Base-by-base conservation (phyloP, 2,113 vertebrate species). In the Siniperca chuatsi region DNA sequence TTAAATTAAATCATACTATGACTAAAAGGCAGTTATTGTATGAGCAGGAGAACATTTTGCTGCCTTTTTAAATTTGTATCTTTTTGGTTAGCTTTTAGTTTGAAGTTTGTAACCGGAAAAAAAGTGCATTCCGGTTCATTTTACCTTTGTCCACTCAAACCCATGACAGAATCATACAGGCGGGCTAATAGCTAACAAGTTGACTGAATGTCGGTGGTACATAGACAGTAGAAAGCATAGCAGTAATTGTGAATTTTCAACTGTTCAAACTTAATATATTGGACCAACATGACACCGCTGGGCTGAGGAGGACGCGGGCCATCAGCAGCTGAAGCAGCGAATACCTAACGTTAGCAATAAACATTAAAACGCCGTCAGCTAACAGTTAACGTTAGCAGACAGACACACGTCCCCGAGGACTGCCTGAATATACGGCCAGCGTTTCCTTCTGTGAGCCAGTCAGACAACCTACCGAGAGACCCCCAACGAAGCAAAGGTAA, bases 341-440 rank as follows among this genome's bases (percentile, higher is more conserved):
- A 61, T 10, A 18, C 12, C n/a, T 3, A 29, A 29, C 29, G 29
- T 29, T 29, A 12, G 23, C 37, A 37, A 73, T 77, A 69, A 87
- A 79, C 62, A 44, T 81, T 57, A n/a, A 16, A 55, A 44, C 58
- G 55, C 68, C 75, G 58, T 21, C 46, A 65, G 90, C 92, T 92
- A 92, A 83, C 82, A 65, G 81, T 68, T 91, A 93, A 83, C 92
- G 81, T 68, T 91, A 93, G 84, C 92, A 75, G 84, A 37, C 35
- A n/a, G 37, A 81, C 83, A 60, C 2, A 79, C 87, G 61, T 37
- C 20, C 5, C n/a, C 0, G 74, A 69, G 65, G 25, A 73, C 77
- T 13, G 75, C 40, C 57, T 58, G 46, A 62, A 35, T 50, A 72
- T 83, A 40, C 75, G 1, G 29, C 69, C 75, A 15, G 33, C 40